Conservation (phyloP, 2,888 invertebrate genomes). For the Resseliella maxima region DNA sequence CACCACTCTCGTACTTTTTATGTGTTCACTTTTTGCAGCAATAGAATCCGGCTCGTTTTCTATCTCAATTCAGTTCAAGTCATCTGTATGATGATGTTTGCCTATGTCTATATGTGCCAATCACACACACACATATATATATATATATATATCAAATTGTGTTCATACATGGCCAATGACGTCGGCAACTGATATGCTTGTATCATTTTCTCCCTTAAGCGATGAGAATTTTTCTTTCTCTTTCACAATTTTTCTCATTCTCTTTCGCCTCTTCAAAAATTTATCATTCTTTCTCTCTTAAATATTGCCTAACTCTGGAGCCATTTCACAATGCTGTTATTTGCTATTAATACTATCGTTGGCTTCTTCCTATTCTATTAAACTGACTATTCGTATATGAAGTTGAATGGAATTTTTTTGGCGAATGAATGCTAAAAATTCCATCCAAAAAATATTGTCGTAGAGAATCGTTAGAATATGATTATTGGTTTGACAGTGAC, state of each 20-base stretch:
- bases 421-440: not conserved
- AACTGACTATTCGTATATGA: not conserved
- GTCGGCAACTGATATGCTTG: not conserved
- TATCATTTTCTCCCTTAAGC: no score
- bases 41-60: not conserved
- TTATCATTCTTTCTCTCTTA: no score
- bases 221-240: no score
- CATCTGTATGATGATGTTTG: not conserved
- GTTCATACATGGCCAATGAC: constrained; percentile 17
- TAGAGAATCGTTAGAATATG: constrained; percentile 13
- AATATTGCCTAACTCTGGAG: not conserved
- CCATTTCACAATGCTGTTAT: not conserved
- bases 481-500: constrained; percentile 34
- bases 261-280: no score
- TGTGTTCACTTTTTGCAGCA: not conserved
- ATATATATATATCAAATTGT: constrained; percentile 11
- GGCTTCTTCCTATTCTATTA: not conserved
- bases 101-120: constrained; percentile 4
- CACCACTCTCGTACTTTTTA: no score
- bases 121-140: not conserved
- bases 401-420: not conserved
- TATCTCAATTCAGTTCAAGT: not conserved
- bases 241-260: no score
- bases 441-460: not conserved
- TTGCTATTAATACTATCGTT: not conserved